Conservation (phyloP, 2,113 vertebrate genomes). For the Trogon melanurus region DNA sequence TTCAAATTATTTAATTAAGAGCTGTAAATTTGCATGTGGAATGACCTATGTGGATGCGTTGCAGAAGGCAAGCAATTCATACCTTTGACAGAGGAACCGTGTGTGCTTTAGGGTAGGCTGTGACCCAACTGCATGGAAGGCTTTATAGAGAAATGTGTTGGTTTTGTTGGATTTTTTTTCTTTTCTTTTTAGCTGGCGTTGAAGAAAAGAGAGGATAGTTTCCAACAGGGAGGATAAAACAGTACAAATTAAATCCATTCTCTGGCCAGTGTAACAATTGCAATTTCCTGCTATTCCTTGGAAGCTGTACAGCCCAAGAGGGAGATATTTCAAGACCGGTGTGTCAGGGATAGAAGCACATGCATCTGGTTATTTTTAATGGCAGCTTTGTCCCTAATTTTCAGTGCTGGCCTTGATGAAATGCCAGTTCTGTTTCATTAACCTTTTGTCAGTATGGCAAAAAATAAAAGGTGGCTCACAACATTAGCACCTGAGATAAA, state of each 20-base stretch:
- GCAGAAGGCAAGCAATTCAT: background rate
- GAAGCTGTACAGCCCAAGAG: slow-evolving; percentile 58
- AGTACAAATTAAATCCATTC: slow-evolving; percentile 72
- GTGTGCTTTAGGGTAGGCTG: background rate
- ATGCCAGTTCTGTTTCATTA: slow-evolving; percentile 53
- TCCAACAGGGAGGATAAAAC: slow-evolving; percentile 68
- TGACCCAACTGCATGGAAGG: slow-evolving; percentile 13
- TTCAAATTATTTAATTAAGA: background rate
- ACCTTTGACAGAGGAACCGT: background rate
- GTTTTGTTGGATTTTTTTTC: slow-evolving; percentile 1
- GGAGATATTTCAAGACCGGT: slow-evolving; percentile 63
- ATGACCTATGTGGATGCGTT: background rate
- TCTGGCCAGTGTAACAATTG: slow-evolving; percentile 67
- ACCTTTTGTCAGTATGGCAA: slow-evolving; percentile 17
- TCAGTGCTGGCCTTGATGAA: slow-evolving; percentile 38
- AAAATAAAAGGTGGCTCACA: background rate
- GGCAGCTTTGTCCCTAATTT: slow-evolving; percentile 61
- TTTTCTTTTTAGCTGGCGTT: slow-evolving; percentile 20
- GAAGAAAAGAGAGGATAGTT: slow-evolving; percentile 50
- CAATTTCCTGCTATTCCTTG: slow-evolving; percentile 71
- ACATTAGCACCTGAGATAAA: slow-evolving; percentile 7
- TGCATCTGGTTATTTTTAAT: slow-evolving; percentile 68
- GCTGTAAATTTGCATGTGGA: background rate
- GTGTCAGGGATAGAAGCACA: slow-evolving; percentile 45
- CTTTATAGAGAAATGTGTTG: slow-evolving; percentile 35